Evolutionary conservation across 2,888 invertebrate genomes (phyloP).

Genomic region (Anarsia innoxiella): DNA sequence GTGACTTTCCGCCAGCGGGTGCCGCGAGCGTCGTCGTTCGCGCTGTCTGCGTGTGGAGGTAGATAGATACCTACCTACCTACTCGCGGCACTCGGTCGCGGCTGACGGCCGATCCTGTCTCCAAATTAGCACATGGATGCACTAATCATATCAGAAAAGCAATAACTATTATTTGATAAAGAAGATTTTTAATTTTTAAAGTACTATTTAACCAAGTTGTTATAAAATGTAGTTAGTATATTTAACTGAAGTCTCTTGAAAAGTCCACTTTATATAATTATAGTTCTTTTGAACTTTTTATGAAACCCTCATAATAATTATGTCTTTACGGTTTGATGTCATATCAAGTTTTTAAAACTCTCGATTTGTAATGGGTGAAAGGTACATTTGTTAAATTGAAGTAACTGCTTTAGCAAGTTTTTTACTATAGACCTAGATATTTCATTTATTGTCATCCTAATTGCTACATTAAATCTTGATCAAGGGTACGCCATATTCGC

Average conservation of each 20-base stretch:
- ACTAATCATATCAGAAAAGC: constrained; percentile 71
- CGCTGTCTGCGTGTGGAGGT: too few relatives aligned
- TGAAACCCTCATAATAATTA: constrained; percentile 53
- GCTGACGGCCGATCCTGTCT: constrained; percentile 11
- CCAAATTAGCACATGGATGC: constrained; percentile 46
- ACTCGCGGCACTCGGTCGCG: constrained; percentile 3
- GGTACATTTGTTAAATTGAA: too few relatives aligned
- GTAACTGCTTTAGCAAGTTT: too few relatives aligned
- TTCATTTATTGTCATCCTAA: too few relatives aligned
- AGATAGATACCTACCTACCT: neutral
- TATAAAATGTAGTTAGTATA: constrained; percentile 71
- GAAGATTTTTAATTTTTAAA: constrained; percentile 60
- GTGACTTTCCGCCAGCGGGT: constrained; percentile 12
- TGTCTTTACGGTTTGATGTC: constrained; percentile 52
- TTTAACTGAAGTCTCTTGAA: constrained; percentile 63
- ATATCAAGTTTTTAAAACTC: constrained; percentile 61
- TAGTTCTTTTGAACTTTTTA: constrained; percentile 67
- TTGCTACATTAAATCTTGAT: too few relatives aligned
- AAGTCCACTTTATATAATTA: constrained; percentile 59
- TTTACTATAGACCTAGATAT: too few relatives aligned
- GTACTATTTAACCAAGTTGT: constrained; percentile 71
- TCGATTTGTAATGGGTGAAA: constrained; percentile 32
- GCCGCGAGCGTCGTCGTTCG: constrained; percentile 12
- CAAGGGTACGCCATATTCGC: too few relatives aligned
- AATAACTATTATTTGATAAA: constrained; percentile 73